Percentiles rank a stretch among this genome's conserved stretches.
Conservation (phyloP, 2,113 vertebrate species). For the Microtus montanus region DNA sequence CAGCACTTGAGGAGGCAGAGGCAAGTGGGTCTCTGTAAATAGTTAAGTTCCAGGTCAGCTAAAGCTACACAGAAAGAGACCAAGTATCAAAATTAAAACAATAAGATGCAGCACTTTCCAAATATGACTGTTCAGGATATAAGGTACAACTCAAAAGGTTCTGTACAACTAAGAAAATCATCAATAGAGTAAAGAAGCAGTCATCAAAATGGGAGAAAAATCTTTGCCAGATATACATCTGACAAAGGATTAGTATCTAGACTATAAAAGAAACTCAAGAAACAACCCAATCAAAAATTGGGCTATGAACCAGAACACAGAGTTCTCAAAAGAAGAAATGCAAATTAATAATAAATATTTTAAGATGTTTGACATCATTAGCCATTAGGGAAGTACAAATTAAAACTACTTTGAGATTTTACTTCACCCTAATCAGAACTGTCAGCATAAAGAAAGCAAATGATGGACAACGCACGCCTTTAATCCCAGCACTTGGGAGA, state of each 20-base stretch:
- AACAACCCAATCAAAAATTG: neutral
- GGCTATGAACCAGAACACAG: neutral
- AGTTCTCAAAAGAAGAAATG: neutral
- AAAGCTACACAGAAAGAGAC: neutral
- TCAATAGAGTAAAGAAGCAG: neutral
- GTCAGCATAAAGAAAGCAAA: neutral
- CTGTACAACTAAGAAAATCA: neutral
- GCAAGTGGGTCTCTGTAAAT: neutral
- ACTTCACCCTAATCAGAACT: neutral
- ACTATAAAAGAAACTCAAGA: neutral
- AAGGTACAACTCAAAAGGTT: neutral
- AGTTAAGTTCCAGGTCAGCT: neutral
- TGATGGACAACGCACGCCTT: neutral
- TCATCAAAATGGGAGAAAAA: neutral
- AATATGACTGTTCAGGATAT: neutral
- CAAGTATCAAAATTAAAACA: neutral
- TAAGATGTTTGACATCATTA: neutral
- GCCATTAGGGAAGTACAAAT: neutral
- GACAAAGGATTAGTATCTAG: neutral
- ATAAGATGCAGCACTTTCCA: neutral
- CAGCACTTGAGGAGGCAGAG: neutral
- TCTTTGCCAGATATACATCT: neutral
- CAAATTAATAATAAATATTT: neutral
- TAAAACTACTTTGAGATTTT: neutral
- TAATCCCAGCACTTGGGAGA: no score